A percentile compares a stretch with the other conserved stretches of the same genome.
Evolutionary conservation across 2,113 vertebrate genomes (phyloP).

Genomic region (Amblyornis subalaris): DNA sequence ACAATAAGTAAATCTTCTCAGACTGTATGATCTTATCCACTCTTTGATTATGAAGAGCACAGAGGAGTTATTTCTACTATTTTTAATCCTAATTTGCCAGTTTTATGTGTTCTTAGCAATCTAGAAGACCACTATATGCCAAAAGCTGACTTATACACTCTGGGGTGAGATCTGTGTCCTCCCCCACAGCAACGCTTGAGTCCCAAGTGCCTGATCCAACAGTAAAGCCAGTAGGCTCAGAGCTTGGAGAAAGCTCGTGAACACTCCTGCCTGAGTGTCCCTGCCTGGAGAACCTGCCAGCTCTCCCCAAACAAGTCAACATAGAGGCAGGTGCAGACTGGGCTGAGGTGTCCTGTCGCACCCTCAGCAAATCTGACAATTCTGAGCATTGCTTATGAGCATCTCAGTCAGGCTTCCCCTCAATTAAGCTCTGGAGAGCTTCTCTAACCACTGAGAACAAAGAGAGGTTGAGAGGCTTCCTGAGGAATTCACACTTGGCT

Average conservation of each 20-base stretch:
- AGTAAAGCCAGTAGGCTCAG: fast-evolving
- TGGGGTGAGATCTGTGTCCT: neutral
- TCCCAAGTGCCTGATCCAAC: neutral
- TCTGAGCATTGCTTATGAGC: neutral
- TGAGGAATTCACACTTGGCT: neutral
- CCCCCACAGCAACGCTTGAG: neutral
- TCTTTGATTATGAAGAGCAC: neutral
- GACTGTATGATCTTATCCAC: neutral
- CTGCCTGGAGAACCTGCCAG: neutral
- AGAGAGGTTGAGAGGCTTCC: neutral
- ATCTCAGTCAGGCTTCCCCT: neutral
- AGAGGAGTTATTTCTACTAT: neutral
- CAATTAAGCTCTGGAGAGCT: neutral
- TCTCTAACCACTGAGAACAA: neutral
- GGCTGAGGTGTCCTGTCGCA: neutral
- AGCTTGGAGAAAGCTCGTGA: neutral
- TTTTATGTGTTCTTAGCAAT: neutral
- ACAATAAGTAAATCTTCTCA: neutral
- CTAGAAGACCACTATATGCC: neutral
- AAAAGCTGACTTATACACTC: neutral
- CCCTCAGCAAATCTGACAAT: neutral
- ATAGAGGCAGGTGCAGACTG: neutral
- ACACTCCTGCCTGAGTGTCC: neutral
- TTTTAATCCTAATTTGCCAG: neutral
- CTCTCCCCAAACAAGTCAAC: neutral